These are phyloP conservation scores for Danaus chrysippus DNA, from an alignment of 2,888 invertebrate genomes.

Conservation along the genomic window DNA sequence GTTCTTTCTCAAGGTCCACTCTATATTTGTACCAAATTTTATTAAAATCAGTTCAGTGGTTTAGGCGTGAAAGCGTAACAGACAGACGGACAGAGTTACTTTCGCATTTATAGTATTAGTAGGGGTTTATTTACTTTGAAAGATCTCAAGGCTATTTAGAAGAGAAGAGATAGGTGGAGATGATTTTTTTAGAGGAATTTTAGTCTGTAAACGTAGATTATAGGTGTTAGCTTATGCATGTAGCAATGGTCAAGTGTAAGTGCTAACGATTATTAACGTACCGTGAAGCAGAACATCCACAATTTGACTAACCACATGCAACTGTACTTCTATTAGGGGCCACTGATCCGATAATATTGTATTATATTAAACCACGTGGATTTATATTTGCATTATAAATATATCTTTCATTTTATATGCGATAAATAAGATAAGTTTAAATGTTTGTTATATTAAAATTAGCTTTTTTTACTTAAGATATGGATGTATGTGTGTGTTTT, in stretches of 20 bases:
- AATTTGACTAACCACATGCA: conserved; percentile 31
- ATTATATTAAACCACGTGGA: background rate
- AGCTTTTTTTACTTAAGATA: background rate
- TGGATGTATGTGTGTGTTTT: too few relatives aligned
- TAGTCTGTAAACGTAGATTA: too few relatives aligned
- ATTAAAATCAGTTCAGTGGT: too few relatives aligned
- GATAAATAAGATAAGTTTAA: background rate
- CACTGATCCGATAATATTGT: background rate
- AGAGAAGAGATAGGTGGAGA: too few relatives aligned
- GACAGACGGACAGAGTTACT: too few relatives aligned
- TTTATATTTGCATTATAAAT: background rate
- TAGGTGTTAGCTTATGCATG: background rate
- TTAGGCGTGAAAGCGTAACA: too few relatives aligned
- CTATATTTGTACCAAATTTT: too few relatives aligned
- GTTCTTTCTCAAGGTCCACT: too few relatives aligned
- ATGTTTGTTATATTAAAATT: conserved; percentile 3
- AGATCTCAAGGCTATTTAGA: too few relatives aligned
- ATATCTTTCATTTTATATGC: background rate
- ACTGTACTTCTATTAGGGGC: conserved; percentile 19
- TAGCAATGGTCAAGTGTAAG: conserved; percentile 21
- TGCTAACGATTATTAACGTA: conserved; percentile 43
- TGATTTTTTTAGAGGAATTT: too few relatives aligned
- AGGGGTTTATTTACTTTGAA: too few relatives aligned
- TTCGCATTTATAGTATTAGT: too few relatives aligned
- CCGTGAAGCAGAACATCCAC: conserved; percentile 48